Evolutionary conservation across 2,888 invertebrate genomes (phyloP).

Genomic region (Erannis defoliaria): DNA sequence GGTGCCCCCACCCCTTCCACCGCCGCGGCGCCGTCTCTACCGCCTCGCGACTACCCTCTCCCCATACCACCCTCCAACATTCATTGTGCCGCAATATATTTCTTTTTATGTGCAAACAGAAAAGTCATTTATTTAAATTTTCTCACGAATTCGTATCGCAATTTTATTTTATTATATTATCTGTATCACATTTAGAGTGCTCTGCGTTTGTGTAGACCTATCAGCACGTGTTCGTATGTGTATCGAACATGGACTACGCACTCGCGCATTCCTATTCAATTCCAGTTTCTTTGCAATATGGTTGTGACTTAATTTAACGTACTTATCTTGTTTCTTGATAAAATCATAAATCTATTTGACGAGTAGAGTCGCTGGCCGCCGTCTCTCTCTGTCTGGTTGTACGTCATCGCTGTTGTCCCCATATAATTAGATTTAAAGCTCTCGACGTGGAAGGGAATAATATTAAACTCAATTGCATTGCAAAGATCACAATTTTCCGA

Average conservation of each 20-base stretch:
- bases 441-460: slow-evolving; percentile 78
- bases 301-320: slow-evolving; percentile 49
- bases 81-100: slow-evolving; percentile 87
- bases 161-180: slow-evolving; percentile 87
- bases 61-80: slow-evolving; percentile 81
- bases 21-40: slow-evolving; percentile 67
- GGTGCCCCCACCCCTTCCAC: slow-evolving; percentile 48
- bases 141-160: slow-evolving; percentile 87
- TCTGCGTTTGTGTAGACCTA: slow-evolving; percentile 67
- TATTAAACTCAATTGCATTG: slow-evolving; percentile 82
- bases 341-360: slow-evolving; percentile 27
- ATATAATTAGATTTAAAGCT: slow-evolving; percentile 83
- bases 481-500: slow-evolving; percentile 79
- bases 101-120: slow-evolving; percentile 87
- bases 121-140: slow-evolving; percentile 87
- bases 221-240: slow-evolving; percentile 51
- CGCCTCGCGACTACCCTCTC: slow-evolving; percentile 76
- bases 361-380: slow-evolving; percentile 22
- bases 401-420: slow-evolving; percentile 74
- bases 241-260: slow-evolving; percentile 44
- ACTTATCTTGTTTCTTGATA: slow-evolving; percentile 37
- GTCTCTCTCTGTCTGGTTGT: slow-evolving; percentile 54
- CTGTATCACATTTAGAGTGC: slow-evolving; percentile 83
- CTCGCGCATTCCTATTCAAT: slow-evolving; percentile 42
- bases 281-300: slow-evolving; percentile 48